Percentiles rank a stretch among this genome's conserved stretches.
Evolutionary conservation across 2,888 invertebrate species (phyloP).

Genomic region (Cantharis rufa): DNA sequence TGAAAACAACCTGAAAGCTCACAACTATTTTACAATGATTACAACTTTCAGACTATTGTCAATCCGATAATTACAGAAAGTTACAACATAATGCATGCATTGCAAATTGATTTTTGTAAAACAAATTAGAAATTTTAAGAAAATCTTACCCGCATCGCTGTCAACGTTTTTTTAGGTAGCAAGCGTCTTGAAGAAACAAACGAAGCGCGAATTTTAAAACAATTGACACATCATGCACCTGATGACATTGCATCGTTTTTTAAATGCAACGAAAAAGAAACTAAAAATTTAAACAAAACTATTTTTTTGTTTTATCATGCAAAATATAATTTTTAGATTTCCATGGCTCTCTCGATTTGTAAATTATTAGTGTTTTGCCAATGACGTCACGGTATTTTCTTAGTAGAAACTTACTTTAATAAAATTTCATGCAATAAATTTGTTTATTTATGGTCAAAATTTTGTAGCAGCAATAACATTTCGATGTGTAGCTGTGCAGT

Average conservation of each 20-base stretch:
- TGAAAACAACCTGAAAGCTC: no score
- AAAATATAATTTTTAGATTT: not conserved
- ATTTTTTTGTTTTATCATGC: not conserved
- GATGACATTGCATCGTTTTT: not conserved
- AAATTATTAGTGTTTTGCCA: not conserved
- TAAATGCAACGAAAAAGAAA: not conserved
- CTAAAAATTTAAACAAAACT: not conserved
- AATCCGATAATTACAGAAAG: not conserved
- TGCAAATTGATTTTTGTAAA: not conserved
- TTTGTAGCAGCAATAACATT: not conserved
- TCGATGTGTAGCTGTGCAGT: not conserved
- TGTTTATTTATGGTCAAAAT: not conserved
- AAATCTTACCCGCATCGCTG: not conserved
- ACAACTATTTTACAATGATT: not conserved
- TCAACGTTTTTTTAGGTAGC: not conserved
- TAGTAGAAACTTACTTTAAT: not conserved
- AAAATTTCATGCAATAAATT: not conserved
- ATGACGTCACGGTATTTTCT: not conserved
- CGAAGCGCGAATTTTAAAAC: not conserved
- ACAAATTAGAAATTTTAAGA: not conserved
- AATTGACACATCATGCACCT: not conserved
- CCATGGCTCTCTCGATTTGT: not conserved
- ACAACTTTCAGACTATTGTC: not conserved
- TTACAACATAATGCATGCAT: not conserved
- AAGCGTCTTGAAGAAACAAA: not conserved